Evolutionary conservation across 2,797 vertebrate species (phyloP).

Genomic region (Hafferia zeledoni): DNA sequence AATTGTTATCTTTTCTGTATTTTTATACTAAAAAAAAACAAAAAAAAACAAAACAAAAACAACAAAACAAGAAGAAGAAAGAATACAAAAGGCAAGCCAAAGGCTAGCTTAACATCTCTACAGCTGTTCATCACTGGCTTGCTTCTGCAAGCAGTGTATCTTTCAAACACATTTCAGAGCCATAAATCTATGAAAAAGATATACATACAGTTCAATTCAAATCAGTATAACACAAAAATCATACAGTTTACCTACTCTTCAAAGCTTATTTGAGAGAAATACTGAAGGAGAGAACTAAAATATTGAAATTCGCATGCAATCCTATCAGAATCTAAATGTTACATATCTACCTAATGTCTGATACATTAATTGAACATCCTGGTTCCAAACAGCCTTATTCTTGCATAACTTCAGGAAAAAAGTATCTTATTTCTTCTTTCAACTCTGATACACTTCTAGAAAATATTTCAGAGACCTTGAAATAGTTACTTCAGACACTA

Average conservation of each 20-base stretch:
- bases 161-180: background rate
- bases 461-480: background rate
- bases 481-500: background rate
- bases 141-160: background rate
- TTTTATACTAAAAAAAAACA: background rate
- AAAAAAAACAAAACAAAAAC: background rate
- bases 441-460: background rate
- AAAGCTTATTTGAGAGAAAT: background rate
- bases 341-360: background rate
- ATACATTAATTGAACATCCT: background rate
- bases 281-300: background rate
- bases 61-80: background rate
- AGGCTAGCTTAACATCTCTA: background rate
- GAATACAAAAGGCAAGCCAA: background rate
- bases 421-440: background rate
- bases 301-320: background rate
- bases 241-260: background rate
- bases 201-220: background rate
- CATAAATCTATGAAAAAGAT: background rate
- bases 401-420: background rate
- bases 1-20: background rate
- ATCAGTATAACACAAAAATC: background rate
- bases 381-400: background rate
- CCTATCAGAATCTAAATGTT: background rate
- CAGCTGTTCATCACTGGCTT: background rate